Percentiles rank a stretch among this genome's conserved stretches.
Conservation (phyloP, 2,888 invertebrate genomes). For the Eulithis prunata region DNA sequence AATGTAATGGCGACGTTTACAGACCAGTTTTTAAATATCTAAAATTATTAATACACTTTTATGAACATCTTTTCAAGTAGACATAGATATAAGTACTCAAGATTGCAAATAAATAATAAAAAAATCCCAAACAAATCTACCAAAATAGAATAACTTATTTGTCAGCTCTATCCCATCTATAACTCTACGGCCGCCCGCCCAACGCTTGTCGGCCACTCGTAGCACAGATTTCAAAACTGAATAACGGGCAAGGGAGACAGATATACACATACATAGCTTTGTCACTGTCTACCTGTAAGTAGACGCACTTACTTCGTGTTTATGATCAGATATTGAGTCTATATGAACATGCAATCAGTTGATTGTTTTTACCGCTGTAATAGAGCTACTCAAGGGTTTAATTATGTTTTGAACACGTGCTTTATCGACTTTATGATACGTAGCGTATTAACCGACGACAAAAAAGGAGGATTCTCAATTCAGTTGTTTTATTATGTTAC, state of each 20-base stretch:
- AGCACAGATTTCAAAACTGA: slow-evolving; percentile 69
- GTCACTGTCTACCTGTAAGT: slow-evolving; percentile 59
- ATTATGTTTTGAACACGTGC: slow-evolving; percentile 52
- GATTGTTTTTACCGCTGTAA: slow-evolving; percentile 75
- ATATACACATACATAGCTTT: slow-evolving; percentile 36
- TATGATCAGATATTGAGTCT: slow-evolving; percentile 39
- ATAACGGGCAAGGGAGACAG: slow-evolving; percentile 54
- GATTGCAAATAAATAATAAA: no score
- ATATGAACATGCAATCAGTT: slow-evolving; percentile 80
- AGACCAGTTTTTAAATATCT: no score
- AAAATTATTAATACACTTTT: no score
- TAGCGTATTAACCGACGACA: not conserved
- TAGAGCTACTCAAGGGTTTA: slow-evolving; percentile 66
- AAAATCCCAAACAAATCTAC: no score
- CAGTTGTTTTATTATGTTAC: no score
- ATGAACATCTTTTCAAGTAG: no score
- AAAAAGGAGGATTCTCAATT: no score
- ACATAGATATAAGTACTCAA: no score
- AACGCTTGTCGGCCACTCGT: slow-evolving; percentile 65
- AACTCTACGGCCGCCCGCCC: slow-evolving; percentile 66
- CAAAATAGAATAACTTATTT: slow-evolving; percentile 1
- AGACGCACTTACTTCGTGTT: slow-evolving; percentile 39
- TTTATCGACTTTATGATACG: slow-evolving; percentile 18
- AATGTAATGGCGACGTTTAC: no score
- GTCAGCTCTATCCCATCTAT: slow-evolving; percentile 45